Conservation (phyloP, 2,113 vertebrate species). For the Pterocles gutturalis region DNA sequence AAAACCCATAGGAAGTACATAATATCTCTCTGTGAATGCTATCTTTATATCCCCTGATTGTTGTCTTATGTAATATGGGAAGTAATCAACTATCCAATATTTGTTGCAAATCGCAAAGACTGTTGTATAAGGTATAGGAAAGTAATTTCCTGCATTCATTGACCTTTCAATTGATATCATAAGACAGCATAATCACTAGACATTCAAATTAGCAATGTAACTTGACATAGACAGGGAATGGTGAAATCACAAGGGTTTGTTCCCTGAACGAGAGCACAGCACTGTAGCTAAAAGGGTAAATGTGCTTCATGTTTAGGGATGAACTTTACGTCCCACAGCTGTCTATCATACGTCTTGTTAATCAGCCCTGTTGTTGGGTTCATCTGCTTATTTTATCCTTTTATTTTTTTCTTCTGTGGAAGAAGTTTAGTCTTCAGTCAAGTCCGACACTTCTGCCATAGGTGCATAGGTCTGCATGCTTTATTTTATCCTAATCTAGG, state of each 20-base stretch:
- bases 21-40: background rate
- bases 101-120: slow-evolving; percentile 40
- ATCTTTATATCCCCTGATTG: background rate
- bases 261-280: slow-evolving; percentile 63
- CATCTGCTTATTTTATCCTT: slow-evolving; percentile 57
- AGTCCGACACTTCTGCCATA: background rate
- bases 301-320: slow-evolving; percentile 69
- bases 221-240: slow-evolving; percentile 31
- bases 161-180: slow-evolving; percentile 79
- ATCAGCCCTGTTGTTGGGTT: slow-evolving; percentile 47
- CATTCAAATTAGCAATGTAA: slow-evolving; percentile 78
- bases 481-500: background rate
- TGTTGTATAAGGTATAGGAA: slow-evolving; percentile 62
- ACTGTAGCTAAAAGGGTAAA: slow-evolving; percentile 76
- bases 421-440: slow-evolving; percentile 10
- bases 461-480: background rate
- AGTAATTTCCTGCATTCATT: slow-evolving; percentile 79
- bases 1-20: background rate
- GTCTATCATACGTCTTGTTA: slow-evolving; percentile 63
- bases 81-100: slow-evolving; percentile 45
- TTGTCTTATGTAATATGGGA: slow-evolving; percentile 45
- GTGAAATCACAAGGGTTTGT: slow-evolving; percentile 61
- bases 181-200: slow-evolving; percentile 73
- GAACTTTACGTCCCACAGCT: slow-evolving; percentile 76
- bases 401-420: background rate